Evolutionary conservation across 2,888 invertebrate genomes (phyloP), one percentile per base, ranked within the genome.

Genomic region (Isoperla grammatica): DNA sequence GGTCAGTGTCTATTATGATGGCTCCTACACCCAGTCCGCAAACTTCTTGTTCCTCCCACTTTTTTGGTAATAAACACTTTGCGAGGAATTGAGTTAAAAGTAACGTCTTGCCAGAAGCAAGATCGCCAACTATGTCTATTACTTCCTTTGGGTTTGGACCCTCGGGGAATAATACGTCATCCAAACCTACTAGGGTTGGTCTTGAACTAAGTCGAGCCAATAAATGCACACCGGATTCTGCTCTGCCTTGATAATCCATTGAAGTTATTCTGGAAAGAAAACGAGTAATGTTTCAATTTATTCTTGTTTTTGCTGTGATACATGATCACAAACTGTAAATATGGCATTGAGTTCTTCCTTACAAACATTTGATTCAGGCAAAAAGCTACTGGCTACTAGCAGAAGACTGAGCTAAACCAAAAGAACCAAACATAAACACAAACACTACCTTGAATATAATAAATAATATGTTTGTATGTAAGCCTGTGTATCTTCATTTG

Each of bases 161-260:
- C 13, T 71, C 68, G 2, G 67, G 64, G 13, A 84, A 82, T 59
- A 84, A 66, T 37, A 63, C 64, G 12, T 76, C 72, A 49, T 82
- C 80, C 66, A 83, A 74, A 22, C 74, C 73, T 63, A 69, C 66
- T 11, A 81, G 65, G 13, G 71, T 72, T 1, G 76, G 72, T 64
- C 77, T 77, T 62, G 72, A 74, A 15, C 70, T 73, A 35, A 83
- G 66, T 68, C 84, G 76, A 45, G 80, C 73, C 17, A 83, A 68
- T 57, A 83, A 71, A 68, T 83, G 82, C n/a, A 79, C 67, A 40
- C 83, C 84, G 13, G 82, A 79, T 74, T 84, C 84, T 20, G 62
- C 62, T 57, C 42, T 35, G 22, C 49, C 40, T 45, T 48, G 37
- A 19, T 22, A 49, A 22, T 49, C 50, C 57, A 57, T 57, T 1